These are phyloP conservation scores for Mystacornis crossleyi DNA, from an alignment of 2,113 vertebrate species.

Conservation along the genomic window DNA sequence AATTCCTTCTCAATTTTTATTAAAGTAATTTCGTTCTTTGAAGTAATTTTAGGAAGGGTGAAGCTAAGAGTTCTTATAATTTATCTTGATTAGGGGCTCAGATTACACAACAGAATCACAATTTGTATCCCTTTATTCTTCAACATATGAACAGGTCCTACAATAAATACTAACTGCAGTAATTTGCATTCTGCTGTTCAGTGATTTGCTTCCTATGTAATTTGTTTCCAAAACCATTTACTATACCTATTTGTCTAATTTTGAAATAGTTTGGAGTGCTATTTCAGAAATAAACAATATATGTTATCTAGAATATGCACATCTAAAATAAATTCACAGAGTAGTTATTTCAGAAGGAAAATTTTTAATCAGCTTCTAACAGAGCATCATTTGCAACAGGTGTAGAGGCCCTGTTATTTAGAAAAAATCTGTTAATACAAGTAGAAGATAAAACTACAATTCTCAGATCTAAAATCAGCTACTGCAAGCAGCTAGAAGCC, in stretches of 20 bases:
- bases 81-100: background rate
- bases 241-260: background rate
- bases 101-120: background rate
- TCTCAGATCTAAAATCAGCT: background rate
- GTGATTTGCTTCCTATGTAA: background rate
- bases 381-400: background rate
- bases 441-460: background rate
- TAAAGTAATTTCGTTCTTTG: background rate
- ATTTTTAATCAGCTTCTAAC: background rate
- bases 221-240: background rate
- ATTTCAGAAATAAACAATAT: background rate
- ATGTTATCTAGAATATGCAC: background rate
- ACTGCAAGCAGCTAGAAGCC: background rate
- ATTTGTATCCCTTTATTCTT: background rate
- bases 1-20: background rate
- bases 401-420: background rate
- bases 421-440: background rate
- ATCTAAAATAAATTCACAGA: background rate
- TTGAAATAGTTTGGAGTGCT: background rate
- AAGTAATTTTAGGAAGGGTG: background rate
- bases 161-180: background rate
- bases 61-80: background rate
- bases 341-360: background rate
- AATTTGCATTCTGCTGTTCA: background rate
- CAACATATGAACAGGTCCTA: background rate